These are phyloP conservation scores for Himalopsyche japonica DNA, from an alignment of 2,888 invertebrate species.

Conservation along the genomic window DNA sequence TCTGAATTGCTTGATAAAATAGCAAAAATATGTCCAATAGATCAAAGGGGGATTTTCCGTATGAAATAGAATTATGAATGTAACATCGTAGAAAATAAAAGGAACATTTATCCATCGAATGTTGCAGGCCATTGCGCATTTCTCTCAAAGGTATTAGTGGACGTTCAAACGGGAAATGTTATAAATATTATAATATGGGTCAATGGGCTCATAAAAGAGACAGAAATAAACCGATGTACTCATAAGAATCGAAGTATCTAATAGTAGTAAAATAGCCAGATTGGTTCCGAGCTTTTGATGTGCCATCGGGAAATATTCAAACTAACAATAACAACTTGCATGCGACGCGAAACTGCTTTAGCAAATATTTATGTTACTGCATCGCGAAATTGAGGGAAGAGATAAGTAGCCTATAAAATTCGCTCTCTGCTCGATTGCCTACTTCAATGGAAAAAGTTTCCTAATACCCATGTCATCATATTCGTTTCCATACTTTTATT, in stretches of 20 bases:
- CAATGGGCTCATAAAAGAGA: background rate
- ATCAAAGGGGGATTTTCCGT: too few species aligned
- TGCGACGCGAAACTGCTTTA: background rate
- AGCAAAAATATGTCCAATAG: too few species aligned
- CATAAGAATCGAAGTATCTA: background rate
- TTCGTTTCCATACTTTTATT: background rate
- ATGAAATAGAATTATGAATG: background rate
- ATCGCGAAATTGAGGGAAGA: background rate
- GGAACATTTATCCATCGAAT: background rate
- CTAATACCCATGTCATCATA: background rate
- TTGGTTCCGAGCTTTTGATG: background rate
- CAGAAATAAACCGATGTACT: background rate
- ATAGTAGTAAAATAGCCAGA: background rate
- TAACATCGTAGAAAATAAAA: background rate
- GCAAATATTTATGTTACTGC: background rate
- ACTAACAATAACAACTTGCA: background rate
- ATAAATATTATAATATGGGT: constrained; percentile 13
- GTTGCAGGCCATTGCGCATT: background rate
- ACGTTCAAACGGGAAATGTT: background rate
- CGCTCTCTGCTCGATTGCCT: background rate
- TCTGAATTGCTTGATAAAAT: too few species aligned
- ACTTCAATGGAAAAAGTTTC: background rate
- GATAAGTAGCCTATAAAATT: background rate
- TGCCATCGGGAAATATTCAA: background rate
- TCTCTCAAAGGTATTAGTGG: background rate